These are phyloP conservation scores for Drosophila ochracea DNA, from an alignment of 2,888 invertebrate species.

Conservation along the genomic window DNA sequence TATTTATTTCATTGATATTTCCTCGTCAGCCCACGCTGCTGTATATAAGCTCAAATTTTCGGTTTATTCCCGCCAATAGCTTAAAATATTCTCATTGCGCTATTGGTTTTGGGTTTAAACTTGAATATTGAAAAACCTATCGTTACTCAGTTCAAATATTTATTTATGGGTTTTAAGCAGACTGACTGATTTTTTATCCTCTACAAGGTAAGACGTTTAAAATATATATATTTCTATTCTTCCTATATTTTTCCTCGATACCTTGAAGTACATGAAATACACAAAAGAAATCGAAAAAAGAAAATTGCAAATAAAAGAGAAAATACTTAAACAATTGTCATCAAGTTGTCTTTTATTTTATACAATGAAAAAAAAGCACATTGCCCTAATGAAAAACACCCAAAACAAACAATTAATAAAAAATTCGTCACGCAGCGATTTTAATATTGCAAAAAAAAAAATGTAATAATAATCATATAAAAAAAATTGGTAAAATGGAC, in stretches of 20 bases:
- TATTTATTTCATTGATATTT: conserved; percentile 8
- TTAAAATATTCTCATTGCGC: not conserved
- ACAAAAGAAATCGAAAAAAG: conserved; percentile 54
- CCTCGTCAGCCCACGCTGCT: conserved; percentile 1
- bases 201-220: conserved; percentile 68
- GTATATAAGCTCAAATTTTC: conserved; percentile 7
- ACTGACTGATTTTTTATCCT: conserved; percentile 57
- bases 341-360: conserved; percentile 82
- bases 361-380: conserved; percentile 51
- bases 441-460: conserved; percentile 35
- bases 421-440: conserved; percentile 33
- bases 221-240: conserved; percentile 51
- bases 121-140: conserved; percentile 13
- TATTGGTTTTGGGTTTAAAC: conserved; percentile 20
- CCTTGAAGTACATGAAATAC: conserved; percentile 60
- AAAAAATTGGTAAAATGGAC: conserved; percentile 39
- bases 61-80: conserved; percentile 18
- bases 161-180: conserved; percentile 61
- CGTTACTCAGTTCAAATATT: conserved; percentile 27
- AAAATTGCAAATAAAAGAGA: conserved; percentile 75
- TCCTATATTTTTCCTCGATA: conserved; percentile 52
- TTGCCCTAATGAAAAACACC: conserved; percentile 24
- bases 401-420: conserved; percentile 30
- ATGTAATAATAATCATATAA: not conserved
- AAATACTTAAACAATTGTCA: conserved; percentile 79